Evolutionary conservation across 2,113 vertebrate genomes (phyloP).

Genomic region (Suncus etruscus): DNA sequence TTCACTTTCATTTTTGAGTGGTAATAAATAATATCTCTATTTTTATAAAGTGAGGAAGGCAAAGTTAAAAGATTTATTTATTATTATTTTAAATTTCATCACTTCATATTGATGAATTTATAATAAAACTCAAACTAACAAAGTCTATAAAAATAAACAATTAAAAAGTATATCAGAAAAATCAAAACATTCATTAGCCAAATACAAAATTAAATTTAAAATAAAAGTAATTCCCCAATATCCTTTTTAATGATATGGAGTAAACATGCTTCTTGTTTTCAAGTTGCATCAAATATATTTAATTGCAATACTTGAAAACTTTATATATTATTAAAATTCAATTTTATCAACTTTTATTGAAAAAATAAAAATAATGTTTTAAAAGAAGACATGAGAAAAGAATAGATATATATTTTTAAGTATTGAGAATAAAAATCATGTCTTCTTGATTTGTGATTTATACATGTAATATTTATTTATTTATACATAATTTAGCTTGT

Average conservation of each 20-base stretch:
- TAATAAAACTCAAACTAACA: neutral
- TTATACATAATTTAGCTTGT: neutral
- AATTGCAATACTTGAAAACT: neutral
- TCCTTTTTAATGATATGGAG: neutral
- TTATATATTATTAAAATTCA: constrained; percentile 5
- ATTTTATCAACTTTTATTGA: neutral
- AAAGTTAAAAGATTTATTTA: neutral
- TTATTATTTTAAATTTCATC: constrained; percentile 12
- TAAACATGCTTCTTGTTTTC: neutral
- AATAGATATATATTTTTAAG: neutral
- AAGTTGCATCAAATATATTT: neutral
- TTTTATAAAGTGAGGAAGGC: neutral
- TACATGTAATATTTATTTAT: neutral
- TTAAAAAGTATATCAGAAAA: neutral
- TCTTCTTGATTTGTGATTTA: neutral
- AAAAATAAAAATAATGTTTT: constrained; percentile 9
- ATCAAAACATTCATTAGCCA: neutral
- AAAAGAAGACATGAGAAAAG: neutral
- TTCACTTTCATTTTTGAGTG: neutral
- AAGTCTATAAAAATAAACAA: neutral
- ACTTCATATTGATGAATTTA: constrained; percentile 16
- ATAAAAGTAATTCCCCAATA: neutral
- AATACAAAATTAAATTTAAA: neutral
- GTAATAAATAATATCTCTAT: neutral
- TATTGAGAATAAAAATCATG: neutral